These are phyloP conservation scores for Hyaena hyaena DNA, from an alignment of 2,113 vertebrate genomes.

Conservation along the genomic window DNA sequence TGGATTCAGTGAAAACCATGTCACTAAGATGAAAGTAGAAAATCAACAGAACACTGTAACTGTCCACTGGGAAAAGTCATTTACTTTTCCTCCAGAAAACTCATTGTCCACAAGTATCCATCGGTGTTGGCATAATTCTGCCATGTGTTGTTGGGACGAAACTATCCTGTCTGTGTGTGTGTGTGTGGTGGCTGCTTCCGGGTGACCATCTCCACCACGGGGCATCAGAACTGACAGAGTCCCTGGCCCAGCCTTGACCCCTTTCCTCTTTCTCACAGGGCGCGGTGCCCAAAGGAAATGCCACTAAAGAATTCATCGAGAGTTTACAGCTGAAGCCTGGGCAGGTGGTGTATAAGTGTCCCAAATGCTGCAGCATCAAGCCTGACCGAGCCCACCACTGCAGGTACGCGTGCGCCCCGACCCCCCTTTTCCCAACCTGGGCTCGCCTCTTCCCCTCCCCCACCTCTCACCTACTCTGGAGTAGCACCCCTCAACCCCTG, in stretches of 20 bases:
- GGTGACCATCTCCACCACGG: neutral
- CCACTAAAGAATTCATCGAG: constrained; percentile 99
- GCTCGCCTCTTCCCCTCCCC: neutral
- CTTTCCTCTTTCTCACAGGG: constrained; percentile 86
- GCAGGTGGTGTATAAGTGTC: constrained; percentile 99
- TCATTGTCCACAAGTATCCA: neutral
- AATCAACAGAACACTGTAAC: neutral
- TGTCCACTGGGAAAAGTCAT: neutral
- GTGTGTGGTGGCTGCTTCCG: neutral
- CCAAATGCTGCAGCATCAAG: constrained; percentile 99
- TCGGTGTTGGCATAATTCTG: neutral
- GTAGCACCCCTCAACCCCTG: neutral
- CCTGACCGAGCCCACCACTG: constrained; percentile 98
- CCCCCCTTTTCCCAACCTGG: rapidly evolving
- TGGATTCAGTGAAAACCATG: neutral
- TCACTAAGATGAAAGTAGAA: neutral
- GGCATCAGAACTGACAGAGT: neutral
- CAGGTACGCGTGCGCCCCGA: constrained; percentile 87
- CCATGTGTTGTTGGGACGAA: neutral
- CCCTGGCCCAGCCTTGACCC: neutral
- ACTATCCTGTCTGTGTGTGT: neutral
- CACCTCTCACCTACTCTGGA: neutral
- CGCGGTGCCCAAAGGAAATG: constrained; percentile 98
- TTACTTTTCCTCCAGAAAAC: neutral
- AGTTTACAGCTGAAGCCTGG: constrained; percentile 98